phyloP scores from a whole-genome alignment of 1,140 invertebrate species.

The Druon quercuslanigerum region DNA sequence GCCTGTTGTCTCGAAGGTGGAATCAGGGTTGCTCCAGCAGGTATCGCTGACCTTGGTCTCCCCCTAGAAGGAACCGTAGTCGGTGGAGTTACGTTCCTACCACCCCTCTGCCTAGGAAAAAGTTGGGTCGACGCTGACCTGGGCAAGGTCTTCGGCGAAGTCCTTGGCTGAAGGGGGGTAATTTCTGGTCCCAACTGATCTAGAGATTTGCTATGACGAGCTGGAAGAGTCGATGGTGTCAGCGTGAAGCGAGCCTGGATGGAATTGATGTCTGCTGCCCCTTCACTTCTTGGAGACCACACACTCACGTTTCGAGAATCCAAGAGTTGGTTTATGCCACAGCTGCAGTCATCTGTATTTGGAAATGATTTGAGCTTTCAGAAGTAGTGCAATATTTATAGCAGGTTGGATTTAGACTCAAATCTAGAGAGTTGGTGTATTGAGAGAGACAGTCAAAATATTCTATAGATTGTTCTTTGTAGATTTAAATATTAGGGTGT shows the following conservation, averaged over 20 bases:
- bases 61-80: slow-evolving; percentile 69
- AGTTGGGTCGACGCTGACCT: slow-evolving; percentile 71
- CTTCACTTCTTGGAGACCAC: slow-evolving; percentile 71
- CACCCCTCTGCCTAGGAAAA: slow-evolving; percentile 59
- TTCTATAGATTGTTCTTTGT: no score
- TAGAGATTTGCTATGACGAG: slow-evolving; percentile 86
- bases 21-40: slow-evolving; percentile 66
- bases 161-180: slow-evolving; percentile 56
- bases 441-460: no score
- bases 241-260: slow-evolving; percentile 62
- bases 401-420: no score
- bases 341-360: slow-evolving; percentile 76
- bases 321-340: slow-evolving; percentile 75
- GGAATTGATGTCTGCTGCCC: slow-evolving; percentile 61
- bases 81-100: slow-evolving; percentile 62
- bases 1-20: slow-evolving; percentile 63
- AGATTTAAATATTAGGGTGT: not conserved
- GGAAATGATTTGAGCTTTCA: slow-evolving; percentile 49
- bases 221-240: slow-evolving; percentile 76
- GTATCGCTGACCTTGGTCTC: slow-evolving; percentile 62
- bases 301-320: slow-evolving; percentile 70
- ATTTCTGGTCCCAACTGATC: slow-evolving; percentile 80
- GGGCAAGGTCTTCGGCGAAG: slow-evolving; percentile 66
- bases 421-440: no score
- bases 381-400: no score